Conservation (phyloP, 2,888 invertebrate genomes). For the Cheilosia grossa region DNA sequence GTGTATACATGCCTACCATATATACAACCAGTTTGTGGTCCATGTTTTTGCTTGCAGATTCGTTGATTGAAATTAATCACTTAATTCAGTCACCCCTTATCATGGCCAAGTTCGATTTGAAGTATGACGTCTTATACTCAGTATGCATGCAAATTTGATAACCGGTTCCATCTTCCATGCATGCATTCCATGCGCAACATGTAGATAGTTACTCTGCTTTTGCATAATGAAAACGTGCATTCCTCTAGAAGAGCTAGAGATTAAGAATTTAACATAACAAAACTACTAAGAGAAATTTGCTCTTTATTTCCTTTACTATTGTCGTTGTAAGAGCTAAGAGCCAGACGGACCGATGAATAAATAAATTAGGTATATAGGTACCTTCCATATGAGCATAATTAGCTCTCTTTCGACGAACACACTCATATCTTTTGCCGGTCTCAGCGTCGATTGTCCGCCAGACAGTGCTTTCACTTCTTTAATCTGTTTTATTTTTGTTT, state of each 20-base stretch:
- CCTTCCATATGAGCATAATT: too few relatives aligned
- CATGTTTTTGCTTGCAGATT: not conserved
- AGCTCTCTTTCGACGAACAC: not conserved
- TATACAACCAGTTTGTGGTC: not conserved
- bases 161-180: constrained; percentile 23
- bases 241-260: not conserved
- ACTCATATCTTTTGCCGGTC: constrained; percentile 7
- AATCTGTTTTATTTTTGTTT: not conserved
- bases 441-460: not conserved
- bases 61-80: constrained; percentile 18
- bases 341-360: too few relatives aligned
- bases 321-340: not conserved
- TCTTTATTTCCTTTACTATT: too few relatives aligned
- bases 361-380: too few relatives aligned
- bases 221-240: not conserved
- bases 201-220: not conserved
- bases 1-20: not conserved
- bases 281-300: too few relatives aligned
- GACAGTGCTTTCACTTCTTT: not conserved
- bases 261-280: not conserved
- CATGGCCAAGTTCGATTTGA: constrained; percentile 1
- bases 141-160: constrained; percentile 1
- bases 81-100: constrained; percentile 22
- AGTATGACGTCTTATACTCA: not conserved
- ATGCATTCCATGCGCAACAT: not conserved